These are phyloP conservation scores for Drosophila eugracilis DNA, from an alignment of 1,140 invertebrate species.

Conservation along the genomic window DNA sequence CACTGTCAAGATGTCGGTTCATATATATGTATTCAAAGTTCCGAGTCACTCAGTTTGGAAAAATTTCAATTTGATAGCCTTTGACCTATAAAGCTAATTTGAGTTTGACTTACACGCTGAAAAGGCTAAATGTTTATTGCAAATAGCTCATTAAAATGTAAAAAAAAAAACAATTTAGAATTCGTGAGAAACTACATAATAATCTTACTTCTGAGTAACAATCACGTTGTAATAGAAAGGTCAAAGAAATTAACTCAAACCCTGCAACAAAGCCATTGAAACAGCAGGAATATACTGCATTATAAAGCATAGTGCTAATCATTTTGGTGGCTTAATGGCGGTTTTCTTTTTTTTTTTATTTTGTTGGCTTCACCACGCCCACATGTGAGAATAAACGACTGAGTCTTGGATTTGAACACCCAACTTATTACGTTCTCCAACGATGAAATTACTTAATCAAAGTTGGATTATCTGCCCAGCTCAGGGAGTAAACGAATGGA, in stretches of 20 bases:
- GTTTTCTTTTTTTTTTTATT: conserved; percentile 30
- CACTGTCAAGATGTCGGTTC: too few species aligned
- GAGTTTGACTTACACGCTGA: too few species aligned
- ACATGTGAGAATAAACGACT: conserved; percentile 69
- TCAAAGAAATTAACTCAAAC: background rate
- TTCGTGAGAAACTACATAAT: too few species aligned
- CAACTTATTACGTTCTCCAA: conserved; percentile 65
- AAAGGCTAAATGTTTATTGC: too few species aligned
- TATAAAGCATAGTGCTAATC: conserved; percentile 36
- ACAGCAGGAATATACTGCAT: conserved; percentile 28
- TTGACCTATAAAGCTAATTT: too few species aligned
- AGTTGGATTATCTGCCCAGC: conserved; percentile 77
- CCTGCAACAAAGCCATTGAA: conserved; percentile 1
- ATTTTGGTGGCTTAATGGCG: conserved; percentile 12
- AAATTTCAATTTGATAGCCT: too few species aligned
- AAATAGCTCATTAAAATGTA: too few species aligned
- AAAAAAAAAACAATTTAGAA: too few species aligned
- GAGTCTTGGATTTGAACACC: conserved; percentile 73
- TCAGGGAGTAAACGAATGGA: conserved; percentile 59
- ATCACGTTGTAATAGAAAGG: background rate
- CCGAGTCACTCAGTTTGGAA: too few species aligned
- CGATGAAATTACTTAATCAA: conserved; percentile 79
- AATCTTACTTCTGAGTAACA: background rate
- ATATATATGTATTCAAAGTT: too few species aligned
- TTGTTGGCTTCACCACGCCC: conserved; percentile 11